Conservation (phyloP, 2,797 vertebrate species). For the Amphiprion clarkii region DNA sequence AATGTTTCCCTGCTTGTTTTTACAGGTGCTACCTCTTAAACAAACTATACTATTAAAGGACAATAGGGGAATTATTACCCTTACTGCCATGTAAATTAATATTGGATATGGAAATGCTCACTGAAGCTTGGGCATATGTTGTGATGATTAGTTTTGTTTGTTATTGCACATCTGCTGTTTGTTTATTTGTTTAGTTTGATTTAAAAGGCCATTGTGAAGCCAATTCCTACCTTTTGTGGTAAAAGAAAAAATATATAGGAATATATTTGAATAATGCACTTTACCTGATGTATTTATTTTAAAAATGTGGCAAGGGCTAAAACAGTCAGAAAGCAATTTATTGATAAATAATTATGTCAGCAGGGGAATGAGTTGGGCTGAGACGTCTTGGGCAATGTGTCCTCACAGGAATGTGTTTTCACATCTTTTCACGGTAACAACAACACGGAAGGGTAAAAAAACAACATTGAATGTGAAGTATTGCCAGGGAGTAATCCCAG, state of each 20-base stretch:
- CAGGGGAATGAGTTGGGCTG: not conserved
- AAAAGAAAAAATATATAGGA: not conserved
- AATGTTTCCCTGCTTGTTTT: too few species aligned
- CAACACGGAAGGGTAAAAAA: not conserved
- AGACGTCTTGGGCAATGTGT: not conserved
- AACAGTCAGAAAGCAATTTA: not conserved
- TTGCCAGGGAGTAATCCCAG: constrained; percentile 20
- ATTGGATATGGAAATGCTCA: constrained; percentile 28
- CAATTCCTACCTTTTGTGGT: not conserved
- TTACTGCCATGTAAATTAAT: constrained; percentile 25
- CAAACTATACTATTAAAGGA: too few species aligned
- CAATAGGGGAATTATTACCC: constrained; percentile 31
- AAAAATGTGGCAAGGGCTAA: not conserved
- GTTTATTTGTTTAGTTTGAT: not conserved
- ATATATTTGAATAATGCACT: not conserved
- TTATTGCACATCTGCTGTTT: not conserved
- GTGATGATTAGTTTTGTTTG: not conserved
- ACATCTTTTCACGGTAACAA: not conserved
- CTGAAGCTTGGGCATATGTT: not conserved
- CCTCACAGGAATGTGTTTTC: constrained; percentile 8
- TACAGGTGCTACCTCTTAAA: too few species aligned
- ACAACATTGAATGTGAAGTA: constrained; percentile 8
- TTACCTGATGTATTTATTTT: not conserved
- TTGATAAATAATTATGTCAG: not conserved
- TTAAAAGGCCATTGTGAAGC: too few species aligned